Evolutionary conservation across 2,113 vertebrate genomes (phyloP), one percentile per base, ranked within the genome.

Genomic region (Numida meleagris): DNA sequence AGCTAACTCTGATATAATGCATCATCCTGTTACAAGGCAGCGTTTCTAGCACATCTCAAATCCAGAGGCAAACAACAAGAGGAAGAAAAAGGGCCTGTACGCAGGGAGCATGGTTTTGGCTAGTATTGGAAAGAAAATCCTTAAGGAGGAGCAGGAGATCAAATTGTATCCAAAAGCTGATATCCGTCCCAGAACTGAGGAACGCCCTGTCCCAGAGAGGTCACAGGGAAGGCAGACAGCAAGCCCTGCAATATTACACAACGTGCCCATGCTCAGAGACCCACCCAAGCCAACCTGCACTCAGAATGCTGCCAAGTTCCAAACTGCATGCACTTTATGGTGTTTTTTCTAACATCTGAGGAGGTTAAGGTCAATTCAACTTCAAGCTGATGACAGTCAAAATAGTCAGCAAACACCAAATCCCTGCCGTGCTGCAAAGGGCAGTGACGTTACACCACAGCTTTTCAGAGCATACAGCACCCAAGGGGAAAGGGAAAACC

Each of bases 1-100:
- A 7, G 3, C 12, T 10, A 27, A 9, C 34, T 66, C 42, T 19
- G 23, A 1, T 4, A 25, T 10, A 63, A 6, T 0, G 11, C 18
- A 25, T 20, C 13, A n/a, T 15, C 80, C 71, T 23, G 27, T 25
- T 19, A 53, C 20, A 19, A 5, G 31, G 31, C 42, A 6, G 36
- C 4, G 9, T 10, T 62, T 29, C 13, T 0, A 3, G 21, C 45
- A 34, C 58, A 20, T n/a, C 48, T 71, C 9, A 17, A 45, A 73
- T 48, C 17, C 3, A 57, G 24, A 73, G n/a, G 34, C 24, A 29
- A 57, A 31, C 14, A 61, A 17, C 13, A 27, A 8, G 11, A 12
- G 24, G 29, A 12, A 65, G 21, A 62, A 48, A 68, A 45, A 12
- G 2, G 8, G 27, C 12, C 74, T 12, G 12, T n/a, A 59, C 27